Evolutionary conservation across 2,113 vertebrate species (phyloP), one percentile per base, ranked within the genome.

Genomic region (Falco punctatus): DNA sequence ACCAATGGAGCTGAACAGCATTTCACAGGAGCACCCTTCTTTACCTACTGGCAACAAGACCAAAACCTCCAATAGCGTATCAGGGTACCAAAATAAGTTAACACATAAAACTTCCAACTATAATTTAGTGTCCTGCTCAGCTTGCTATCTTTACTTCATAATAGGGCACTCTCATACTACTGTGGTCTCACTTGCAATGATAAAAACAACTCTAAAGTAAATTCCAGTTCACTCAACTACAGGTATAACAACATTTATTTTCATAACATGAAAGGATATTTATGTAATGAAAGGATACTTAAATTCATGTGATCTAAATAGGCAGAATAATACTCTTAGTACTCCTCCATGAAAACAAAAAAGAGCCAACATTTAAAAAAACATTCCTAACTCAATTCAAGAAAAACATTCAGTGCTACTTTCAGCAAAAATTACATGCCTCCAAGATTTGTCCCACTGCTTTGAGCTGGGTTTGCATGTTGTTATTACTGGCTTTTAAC

Each of bases 401-500:
- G 32, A 69, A 80, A 86, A 94, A 74, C 19, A 66, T 14, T 82
- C 20, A 2, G 48, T 74, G 64, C 69, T 78, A 66, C 38, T n/a
- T 66, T 92, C 86, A 89, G 72, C 21, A 94, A 84, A 89, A 93
- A 59, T 13, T 32, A 59, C 6, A 88, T 0, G 0, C 24, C 74
- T 94, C 61, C 59, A 75, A 80, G 42, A 52, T 30, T 46, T 19
- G 19, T 28, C 35, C 83, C 87, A 61, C 11, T 61, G 57, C 78
- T 91, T 67, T 74, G 54, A 91, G 88, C 44, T 71, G 33, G 23
- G 55, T 57, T 93, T 96, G 64, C 24, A 38, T 49, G 71, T 28
- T 88, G 64, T 94, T 90, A 71, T 93, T 92, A 74, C 72, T 88
- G 88, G 80, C 81, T 65, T 91, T 71, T 86, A 85, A 65, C 16